phyloP scores from a whole-genome alignment of 2,797 vertebrate genomes.

The Phrynocephalus forsythii region DNA sequence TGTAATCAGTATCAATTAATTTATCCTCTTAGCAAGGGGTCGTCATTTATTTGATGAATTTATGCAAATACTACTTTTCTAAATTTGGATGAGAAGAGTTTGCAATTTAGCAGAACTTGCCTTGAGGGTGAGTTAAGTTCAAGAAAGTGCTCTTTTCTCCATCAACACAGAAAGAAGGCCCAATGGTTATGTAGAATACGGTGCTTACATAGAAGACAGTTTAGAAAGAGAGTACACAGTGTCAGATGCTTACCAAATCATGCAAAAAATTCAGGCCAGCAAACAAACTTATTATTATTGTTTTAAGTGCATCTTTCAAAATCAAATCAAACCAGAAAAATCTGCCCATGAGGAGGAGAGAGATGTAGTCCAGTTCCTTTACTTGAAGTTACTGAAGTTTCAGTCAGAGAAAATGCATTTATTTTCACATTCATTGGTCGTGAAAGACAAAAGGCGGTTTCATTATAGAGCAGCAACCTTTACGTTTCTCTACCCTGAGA shows the following conservation, averaged over 20 bases:
- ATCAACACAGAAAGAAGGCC: neutral
- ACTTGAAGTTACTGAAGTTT: conserved; percentile 7
- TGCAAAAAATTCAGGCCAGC: neutral
- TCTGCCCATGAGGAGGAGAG: neutral
- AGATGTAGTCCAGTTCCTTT: neutral
- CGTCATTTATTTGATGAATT: neutral
- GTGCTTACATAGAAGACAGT: neutral
- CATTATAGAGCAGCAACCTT: conserved; percentile 34
- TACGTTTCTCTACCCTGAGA: conserved; percentile 31
- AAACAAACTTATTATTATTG: neutral
- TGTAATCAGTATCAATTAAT: neutral
- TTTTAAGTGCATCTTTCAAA: neutral
- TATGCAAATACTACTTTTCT: neutral
- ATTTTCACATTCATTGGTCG: conserved; percentile 1
- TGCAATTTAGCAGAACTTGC: neutral
- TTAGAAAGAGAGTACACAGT: neutral
- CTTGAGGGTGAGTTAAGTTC: neutral
- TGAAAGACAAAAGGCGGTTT: conserved; percentile 23
- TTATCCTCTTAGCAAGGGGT: neutral
- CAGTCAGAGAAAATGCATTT: conserved; percentile 13
- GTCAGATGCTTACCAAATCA: neutral
- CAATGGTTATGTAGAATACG: neutral
- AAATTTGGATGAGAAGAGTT: neutral
- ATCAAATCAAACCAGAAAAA: neutral
- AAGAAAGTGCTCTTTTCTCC: neutral